Evolutionary conservation across 2,888 invertebrate species (phyloP).

Genomic region (Stegophylla sp.): DNA sequence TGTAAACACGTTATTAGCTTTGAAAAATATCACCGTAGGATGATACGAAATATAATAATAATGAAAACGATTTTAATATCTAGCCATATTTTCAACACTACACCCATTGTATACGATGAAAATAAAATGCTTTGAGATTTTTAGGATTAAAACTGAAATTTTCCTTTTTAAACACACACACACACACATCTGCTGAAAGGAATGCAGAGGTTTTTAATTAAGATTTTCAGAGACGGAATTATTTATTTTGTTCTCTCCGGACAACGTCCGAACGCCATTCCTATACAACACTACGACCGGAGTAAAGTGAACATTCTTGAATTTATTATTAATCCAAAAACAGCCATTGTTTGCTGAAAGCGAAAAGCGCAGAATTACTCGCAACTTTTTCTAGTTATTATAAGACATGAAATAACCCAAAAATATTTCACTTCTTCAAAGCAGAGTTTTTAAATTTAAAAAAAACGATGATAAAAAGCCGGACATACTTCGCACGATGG

Average conservation of each 20-base stretch:
- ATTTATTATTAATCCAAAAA: constrained; percentile 40
- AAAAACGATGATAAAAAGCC: no score
- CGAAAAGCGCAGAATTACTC: constrained; percentile 29
- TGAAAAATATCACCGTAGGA: no score
- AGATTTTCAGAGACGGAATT: constrained; percentile 18
- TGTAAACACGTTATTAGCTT: no score
- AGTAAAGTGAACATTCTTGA: constrained; percentile 28
- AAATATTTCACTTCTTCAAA: background rate
- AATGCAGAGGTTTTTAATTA: constrained; percentile 47
- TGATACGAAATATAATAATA: no score
- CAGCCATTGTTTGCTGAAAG: background rate
- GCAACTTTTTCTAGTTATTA: constrained; percentile 8
- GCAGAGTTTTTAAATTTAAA: background rate
- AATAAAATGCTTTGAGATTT: background rate
- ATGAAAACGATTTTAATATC: no score
- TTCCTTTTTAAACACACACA: background rate
- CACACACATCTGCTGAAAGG: background rate
- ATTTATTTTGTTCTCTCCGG: constrained; percentile 44
- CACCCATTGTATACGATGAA: no score
- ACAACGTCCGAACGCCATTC: constrained; percentile 20
- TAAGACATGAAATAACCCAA: background rate
- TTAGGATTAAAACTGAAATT: background rate
- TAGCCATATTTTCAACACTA: no score
- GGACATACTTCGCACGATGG: no score
- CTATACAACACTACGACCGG: background rate